Evolutionary conservation across 2,113 vertebrate species (phyloP).

Genomic region (Rhinogobius similis): DNA sequence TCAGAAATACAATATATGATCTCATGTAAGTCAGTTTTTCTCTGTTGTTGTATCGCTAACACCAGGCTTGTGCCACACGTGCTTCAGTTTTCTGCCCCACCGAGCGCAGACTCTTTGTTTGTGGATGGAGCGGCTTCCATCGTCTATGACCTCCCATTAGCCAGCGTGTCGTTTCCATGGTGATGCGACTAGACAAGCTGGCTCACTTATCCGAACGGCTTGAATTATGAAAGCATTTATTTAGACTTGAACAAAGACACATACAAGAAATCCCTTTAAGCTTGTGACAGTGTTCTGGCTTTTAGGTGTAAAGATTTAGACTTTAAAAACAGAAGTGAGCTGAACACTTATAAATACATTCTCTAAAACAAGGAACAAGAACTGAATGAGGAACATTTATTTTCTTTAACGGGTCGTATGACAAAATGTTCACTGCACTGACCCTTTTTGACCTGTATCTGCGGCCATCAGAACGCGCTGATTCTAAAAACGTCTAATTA

Average conservation of each 20-base stretch:
- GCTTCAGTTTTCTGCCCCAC: slow-evolving; percentile 50
- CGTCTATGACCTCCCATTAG: slow-evolving; percentile 36
- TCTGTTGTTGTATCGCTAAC: slow-evolving; percentile 19
- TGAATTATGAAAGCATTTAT: slow-evolving; percentile 64
- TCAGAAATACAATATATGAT: background rate
- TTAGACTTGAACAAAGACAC: slow-evolving; percentile 31
- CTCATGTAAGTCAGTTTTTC: background rate
- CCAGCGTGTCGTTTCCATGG: slow-evolving; percentile 58
- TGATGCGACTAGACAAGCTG: slow-evolving; percentile 40
- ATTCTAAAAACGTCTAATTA: slow-evolving; percentile 23
- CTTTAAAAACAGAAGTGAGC: slow-evolving; percentile 55
- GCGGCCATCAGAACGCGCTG: slow-evolving; percentile 3
- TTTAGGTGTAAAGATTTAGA: slow-evolving; percentile 22
- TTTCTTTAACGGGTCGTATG: background rate
- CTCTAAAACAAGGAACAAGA: slow-evolving; percentile 37
- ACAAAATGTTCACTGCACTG: slow-evolving; percentile 1
- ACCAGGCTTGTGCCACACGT: slow-evolving; percentile 20
- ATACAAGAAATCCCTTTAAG: slow-evolving; percentile 7
- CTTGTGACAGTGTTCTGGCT: slow-evolving; percentile 18
- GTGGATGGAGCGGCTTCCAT: slow-evolving; percentile 42
- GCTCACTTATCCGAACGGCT: slow-evolving; percentile 45
- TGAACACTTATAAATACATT: slow-evolving; percentile 5
- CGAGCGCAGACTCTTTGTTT: slow-evolving; percentile 54
- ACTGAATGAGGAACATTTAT: slow-evolving; percentile 22
- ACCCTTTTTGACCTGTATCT: slow-evolving; percentile 19